Conservation (phyloP, 2,888 invertebrate genomes). For the Parelbella ahira region DNA sequence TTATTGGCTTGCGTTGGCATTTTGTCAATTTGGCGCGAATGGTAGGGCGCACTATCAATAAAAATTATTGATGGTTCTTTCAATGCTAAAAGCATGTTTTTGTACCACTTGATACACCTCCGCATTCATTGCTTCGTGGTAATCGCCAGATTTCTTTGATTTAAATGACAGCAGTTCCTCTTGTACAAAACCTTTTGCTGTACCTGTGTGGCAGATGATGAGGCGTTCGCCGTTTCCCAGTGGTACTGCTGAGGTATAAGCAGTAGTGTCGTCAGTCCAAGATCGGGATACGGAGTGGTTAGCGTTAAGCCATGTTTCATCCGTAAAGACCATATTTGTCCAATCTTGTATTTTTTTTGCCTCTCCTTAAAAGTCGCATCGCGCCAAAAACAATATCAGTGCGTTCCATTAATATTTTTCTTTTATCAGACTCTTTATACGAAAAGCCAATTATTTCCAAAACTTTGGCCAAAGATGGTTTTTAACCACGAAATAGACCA, state of each 20-base stretch:
- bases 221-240: conserved; percentile 12
- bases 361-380: not conserved
- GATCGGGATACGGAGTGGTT: conserved; percentile 23
- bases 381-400: no score
- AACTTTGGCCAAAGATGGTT: no score
- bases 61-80: no score
- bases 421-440: no score
- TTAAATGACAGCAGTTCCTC: not conserved
- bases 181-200: not conserved
- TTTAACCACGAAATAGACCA: no score
- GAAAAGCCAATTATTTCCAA: no score
- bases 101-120: not conserved
- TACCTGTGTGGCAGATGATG: conserved; percentile 16
- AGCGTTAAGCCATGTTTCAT: conserved; percentile 31
- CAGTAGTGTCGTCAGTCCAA: conserved; percentile 14
- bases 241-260: conserved; percentile 8
- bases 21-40: no score
- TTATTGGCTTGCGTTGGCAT: no score
- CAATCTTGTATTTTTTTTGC: conserved; percentile 13
- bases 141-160: conserved; percentile 3
- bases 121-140: conserved; percentile 10
- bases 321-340: conserved; percentile 30
- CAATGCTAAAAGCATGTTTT: no score
- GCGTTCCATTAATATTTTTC: no score
- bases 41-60: no score